Percentiles rank a stretch among this genome's conserved stretches.
These are phyloP conservation scores for Zophobas atratus DNA, from an alignment of 1,140 invertebrate species.

Conservation along the genomic window DNA sequence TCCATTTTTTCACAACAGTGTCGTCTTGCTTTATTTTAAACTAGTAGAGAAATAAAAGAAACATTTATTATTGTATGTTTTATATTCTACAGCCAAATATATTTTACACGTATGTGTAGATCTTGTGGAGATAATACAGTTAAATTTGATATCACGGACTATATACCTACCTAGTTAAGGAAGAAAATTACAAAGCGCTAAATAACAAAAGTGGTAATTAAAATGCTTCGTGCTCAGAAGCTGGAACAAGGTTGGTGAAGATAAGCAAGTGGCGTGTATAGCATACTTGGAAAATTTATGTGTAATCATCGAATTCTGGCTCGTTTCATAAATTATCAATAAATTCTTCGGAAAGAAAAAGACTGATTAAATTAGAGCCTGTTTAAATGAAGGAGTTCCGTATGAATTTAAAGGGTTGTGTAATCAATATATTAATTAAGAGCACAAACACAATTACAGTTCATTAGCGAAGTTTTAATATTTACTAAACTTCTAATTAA, in stretches of 20 bases:
- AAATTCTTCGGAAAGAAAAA: slow-evolving; percentile 32
- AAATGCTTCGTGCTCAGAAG: slow-evolving; percentile 42
- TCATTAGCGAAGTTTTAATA: slow-evolving; percentile 66
- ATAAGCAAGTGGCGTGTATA: slow-evolving; percentile 35
- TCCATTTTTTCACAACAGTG: no score
- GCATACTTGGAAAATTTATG: slow-evolving; percentile 30
- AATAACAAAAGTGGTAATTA: slow-evolving; percentile 42
- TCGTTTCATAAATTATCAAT: slow-evolving; percentile 40
- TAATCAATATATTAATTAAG: slow-evolving; percentile 67
- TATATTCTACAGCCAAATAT: no score
- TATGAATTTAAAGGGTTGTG: slow-evolving; percentile 65
- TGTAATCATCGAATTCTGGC: slow-evolving; percentile 40
- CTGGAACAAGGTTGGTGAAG: slow-evolving; percentile 39
- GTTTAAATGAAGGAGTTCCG: slow-evolving; percentile 48
- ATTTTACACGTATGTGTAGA: no score
- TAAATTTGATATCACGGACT: background rate
- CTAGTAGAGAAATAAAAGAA: no score
- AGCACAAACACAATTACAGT: slow-evolving; percentile 66
- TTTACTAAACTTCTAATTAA: slow-evolving; percentile 67
- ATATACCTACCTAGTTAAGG: slow-evolving; percentile 25
- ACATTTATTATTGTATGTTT: no score
- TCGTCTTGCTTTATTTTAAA: no score
- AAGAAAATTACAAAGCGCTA: slow-evolving; percentile 37
- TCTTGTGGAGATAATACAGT: slow-evolving; percentile 6
- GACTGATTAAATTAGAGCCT: slow-evolving; percentile 37